These are phyloP conservation scores for Ahaetulla prasina DNA, from an alignment of 2,113 vertebrate genomes.

Conservation along the genomic window DNA sequence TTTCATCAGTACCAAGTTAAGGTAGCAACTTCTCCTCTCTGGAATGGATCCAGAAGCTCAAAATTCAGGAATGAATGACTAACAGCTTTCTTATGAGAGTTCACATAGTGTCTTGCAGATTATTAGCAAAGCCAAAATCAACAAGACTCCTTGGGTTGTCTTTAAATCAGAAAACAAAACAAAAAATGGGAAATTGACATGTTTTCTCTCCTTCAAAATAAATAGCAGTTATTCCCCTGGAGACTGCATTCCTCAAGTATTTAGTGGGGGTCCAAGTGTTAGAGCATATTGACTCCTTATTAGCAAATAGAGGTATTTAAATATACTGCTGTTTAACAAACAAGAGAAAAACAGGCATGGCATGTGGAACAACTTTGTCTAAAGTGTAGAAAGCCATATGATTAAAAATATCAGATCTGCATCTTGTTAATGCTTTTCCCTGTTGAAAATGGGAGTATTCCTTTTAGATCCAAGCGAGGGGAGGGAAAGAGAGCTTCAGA, in stretches of 20 bases:
- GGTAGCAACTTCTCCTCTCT: background rate
- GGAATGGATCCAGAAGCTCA: conserved; percentile 9
- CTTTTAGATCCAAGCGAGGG: background rate
- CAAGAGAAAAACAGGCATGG: no score
- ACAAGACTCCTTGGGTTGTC: background rate
- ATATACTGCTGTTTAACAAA: no score
- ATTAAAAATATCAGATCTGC: background rate
- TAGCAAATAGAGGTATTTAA: background rate
- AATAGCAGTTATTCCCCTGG: conserved; percentile 38
- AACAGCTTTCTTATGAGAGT: background rate
- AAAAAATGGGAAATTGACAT: background rate
- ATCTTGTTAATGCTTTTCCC: background rate
- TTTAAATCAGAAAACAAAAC: background rate
- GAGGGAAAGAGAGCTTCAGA: no score
- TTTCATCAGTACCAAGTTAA: conserved; percentile 13
- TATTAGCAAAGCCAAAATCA: background rate
- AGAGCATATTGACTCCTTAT: background rate
- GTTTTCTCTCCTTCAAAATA: background rate
- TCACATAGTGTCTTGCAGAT: background rate
- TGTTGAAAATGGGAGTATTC: background rate
- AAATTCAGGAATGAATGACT: background rate
- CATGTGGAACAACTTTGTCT: no score
- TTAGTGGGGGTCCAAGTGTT: background rate
- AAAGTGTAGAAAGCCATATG: no score
- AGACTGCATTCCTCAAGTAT: conserved; percentile 45